Percentiles rank a stretch among this genome's conserved stretches.
Conservation (phyloP, 1,140 invertebrate species). For the Nomia melanderi region DNA sequence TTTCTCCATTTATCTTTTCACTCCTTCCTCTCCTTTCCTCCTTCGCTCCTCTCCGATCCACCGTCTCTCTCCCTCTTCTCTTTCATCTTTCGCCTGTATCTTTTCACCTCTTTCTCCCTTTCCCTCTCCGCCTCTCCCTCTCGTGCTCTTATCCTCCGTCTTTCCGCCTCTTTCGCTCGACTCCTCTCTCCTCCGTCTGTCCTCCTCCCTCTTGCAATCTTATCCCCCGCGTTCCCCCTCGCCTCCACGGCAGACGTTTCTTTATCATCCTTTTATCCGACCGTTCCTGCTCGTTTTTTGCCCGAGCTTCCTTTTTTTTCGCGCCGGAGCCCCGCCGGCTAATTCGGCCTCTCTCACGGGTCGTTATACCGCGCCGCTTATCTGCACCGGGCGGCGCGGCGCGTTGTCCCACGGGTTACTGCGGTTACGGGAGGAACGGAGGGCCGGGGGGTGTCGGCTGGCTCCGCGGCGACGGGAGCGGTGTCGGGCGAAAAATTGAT, state of each 20-base stretch:
- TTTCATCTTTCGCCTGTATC: background rate
- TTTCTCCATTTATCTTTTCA: no score
- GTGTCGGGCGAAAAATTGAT: no score
- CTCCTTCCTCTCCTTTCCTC: slow-evolving; percentile 6
- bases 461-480: no score
- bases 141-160: background rate
- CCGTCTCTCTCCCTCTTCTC: no score
- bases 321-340: background rate
- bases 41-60: no score
- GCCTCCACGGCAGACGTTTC: background rate
- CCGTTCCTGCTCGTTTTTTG: slow-evolving; percentile 31
- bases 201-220: background rate
- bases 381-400: background rate
- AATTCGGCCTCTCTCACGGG: slow-evolving; percentile 40
- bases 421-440: no score
- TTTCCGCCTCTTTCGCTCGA: background rate
- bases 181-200: slow-evolving; percentile 9
- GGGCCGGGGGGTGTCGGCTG: no score
- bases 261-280: slow-evolving; percentile 29
- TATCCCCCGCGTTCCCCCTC: background rate
- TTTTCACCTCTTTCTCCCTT: slow-evolving; percentile 6
- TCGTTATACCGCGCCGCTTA: slow-evolving; percentile 22
- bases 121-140: slow-evolving; percentile 8
- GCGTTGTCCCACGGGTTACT: background rate
- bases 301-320: background rate